phyloP scores from a whole-genome alignment of 2,888 invertebrate species.

The Lomographa bimaculata region DNA sequence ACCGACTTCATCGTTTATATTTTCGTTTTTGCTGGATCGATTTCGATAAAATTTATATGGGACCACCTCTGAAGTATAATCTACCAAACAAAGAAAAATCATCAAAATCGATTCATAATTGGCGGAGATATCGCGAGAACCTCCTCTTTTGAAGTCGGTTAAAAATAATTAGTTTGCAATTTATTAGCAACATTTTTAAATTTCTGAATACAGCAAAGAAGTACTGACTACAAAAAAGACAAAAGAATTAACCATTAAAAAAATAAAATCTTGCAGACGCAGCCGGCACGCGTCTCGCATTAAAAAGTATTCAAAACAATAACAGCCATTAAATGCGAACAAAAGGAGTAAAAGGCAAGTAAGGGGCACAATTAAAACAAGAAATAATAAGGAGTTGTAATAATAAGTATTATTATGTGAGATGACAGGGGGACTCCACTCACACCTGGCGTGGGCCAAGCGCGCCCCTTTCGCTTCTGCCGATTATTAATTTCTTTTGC shows the following conservation, averaged over 20 bases:
- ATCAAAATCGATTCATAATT: too few species aligned
- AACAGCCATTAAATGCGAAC: slow-evolving; percentile 79
- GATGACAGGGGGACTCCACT: slow-evolving; percentile 53
- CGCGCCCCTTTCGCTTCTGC: slow-evolving; percentile 43
- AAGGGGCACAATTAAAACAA: slow-evolving; percentile 81
- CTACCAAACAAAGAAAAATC: too few species aligned
- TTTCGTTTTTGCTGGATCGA: too few species aligned
- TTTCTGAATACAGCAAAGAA: too few species aligned
- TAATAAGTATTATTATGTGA: slow-evolving; percentile 79
- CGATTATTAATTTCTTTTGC: slow-evolving; percentile 13
- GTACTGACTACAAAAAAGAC: too few species aligned
- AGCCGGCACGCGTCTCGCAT: slow-evolving; percentile 72
- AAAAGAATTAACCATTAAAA: slow-evolving; percentile 26
- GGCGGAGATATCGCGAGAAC: too few species aligned
- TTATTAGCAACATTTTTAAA: too few species aligned
- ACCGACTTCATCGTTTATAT: too few species aligned
- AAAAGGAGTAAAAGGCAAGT: slow-evolving; percentile 82
- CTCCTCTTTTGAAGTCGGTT: too few species aligned
- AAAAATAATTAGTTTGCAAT: too few species aligned
- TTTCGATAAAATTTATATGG: too few species aligned
- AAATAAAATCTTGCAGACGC: slow-evolving; percentile 48
- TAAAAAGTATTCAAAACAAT: slow-evolving; percentile 72
- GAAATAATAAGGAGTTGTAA: slow-evolving; percentile 82
- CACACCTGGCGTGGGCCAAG: slow-evolving; percentile 64
- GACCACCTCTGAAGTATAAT: too few species aligned